Conservation (phyloP, 2,888 invertebrate genomes). For the Athetis lepigone region DNA sequence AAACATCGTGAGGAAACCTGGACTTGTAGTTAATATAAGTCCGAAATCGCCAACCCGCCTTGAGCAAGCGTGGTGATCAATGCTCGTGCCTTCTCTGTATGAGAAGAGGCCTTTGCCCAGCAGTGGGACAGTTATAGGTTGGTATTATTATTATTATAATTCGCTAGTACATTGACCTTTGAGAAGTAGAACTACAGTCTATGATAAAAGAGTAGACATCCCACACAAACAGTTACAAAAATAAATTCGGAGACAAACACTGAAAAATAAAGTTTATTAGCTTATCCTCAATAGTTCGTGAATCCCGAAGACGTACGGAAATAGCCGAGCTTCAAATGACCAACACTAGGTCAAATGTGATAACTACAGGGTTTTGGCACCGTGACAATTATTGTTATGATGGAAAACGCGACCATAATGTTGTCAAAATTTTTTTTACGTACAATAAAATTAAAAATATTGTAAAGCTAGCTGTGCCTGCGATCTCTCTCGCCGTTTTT, state of each 20-base stretch:
- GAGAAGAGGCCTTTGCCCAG: too few species aligned
- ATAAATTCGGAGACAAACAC: slow-evolving; percentile 12
- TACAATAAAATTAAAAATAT: too few species aligned
- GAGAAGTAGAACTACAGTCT: neutral
- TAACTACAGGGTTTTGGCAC: slow-evolving; percentile 48
- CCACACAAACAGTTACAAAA: slow-evolving; percentile 17
- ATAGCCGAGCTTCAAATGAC: slow-evolving; percentile 44
- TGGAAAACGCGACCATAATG: slow-evolving; percentile 30
- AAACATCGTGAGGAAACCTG: too few species aligned
- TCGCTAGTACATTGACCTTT: neutral
- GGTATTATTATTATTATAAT: too few species aligned
- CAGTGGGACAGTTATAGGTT: too few species aligned
- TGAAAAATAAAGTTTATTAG: slow-evolving; percentile 23
- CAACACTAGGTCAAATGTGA: slow-evolving; percentile 44
- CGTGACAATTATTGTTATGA: slow-evolving; percentile 46
- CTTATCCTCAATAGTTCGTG: slow-evolving; percentile 18
- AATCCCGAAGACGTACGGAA: slow-evolving; percentile 38
- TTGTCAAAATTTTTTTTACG: too few species aligned
- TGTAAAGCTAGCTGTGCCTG: too few species aligned
- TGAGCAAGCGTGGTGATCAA: too few species aligned
- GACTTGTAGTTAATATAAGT: too few species aligned
- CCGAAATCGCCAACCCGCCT: too few species aligned
- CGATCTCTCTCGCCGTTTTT: too few species aligned
- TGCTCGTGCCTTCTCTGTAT: too few species aligned
- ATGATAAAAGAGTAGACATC: neutral